Conservation (phyloP, 1,140 invertebrate species). For the Hetaerina americana region DNA sequence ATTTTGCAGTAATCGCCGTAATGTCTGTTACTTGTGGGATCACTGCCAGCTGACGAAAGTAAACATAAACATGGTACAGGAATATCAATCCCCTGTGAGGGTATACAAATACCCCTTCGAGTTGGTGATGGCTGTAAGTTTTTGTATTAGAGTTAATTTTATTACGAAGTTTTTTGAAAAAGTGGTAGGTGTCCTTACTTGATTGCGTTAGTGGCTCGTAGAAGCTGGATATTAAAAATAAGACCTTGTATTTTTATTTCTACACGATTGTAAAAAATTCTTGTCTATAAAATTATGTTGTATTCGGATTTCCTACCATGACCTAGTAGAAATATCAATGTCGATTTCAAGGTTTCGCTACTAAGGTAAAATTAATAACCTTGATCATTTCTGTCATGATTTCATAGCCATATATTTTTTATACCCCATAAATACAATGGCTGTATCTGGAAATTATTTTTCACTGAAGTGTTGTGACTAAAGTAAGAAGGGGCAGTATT, state of each 20-base stretch:
- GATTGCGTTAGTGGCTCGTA: not conserved
- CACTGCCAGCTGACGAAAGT: not conserved
- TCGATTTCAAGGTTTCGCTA: too few relatives aligned
- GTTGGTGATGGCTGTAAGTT: slow-evolving; percentile 88
- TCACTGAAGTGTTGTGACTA: not conserved
- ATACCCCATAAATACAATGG: not conserved
- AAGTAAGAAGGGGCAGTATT: not conserved
- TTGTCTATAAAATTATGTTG: too few relatives aligned
- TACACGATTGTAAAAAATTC: not conserved
- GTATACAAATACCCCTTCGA: slow-evolving; percentile 96
- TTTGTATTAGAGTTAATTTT: not conserved
- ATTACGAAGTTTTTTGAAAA: not conserved
- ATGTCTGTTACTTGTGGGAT: too few relatives aligned
- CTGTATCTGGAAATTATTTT: not conserved
- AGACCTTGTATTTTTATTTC: not conserved
- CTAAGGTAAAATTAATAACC: too few relatives aligned
- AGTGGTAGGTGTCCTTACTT: not conserved
- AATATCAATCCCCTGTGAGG: slow-evolving; percentile 88
- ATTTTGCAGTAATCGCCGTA: too few relatives aligned
- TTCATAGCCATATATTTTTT: not conserved
- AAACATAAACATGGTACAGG: slow-evolving; percentile 72
- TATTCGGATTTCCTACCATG: too few relatives aligned
- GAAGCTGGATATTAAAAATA: not conserved
- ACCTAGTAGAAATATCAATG: too few relatives aligned
- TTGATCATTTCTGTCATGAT: too few relatives aligned